Evolutionary conservation across 1,140 invertebrate genomes (phyloP).

Genomic region (Zaprionus ornatus): DNA sequence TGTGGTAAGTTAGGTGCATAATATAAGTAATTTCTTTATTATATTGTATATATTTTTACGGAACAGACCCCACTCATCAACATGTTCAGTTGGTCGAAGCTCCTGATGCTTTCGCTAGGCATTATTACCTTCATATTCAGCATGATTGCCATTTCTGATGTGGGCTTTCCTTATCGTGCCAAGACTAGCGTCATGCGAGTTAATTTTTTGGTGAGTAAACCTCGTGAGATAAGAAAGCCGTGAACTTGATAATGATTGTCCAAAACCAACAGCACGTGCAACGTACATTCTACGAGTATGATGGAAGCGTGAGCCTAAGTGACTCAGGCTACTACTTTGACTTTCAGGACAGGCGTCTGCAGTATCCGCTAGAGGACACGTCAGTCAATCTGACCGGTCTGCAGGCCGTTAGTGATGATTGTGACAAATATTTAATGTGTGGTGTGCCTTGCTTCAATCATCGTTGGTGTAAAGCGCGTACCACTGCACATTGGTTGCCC

Average conservation of each 20-base stretch:
- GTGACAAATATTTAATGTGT: conserved; percentile 88
- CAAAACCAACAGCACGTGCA: conserved; percentile 85
- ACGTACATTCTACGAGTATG: conserved; percentile 86
- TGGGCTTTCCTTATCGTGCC: conserved; percentile 91
- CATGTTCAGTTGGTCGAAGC: conserved; percentile 68
- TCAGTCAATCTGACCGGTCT: conserved; percentile 84
- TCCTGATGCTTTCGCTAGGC: conserved; percentile 66
- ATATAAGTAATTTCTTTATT: background rate
- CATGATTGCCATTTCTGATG: conserved; percentile 87
- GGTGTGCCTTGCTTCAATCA: conserved; percentile 90
- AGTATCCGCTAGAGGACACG: conserved; percentile 85
- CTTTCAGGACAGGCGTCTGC: conserved; percentile 89
- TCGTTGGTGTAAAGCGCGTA: conserved; percentile 61
- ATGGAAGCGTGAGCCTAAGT: conserved; percentile 85
- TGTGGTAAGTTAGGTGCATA: conserved; percentile 48
- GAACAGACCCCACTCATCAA: conserved; percentile 67
- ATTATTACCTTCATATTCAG: conserved; percentile 85
- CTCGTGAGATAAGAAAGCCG: background rate
- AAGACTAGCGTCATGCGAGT: conserved; percentile 88
- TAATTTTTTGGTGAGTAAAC: conserved; percentile 86
- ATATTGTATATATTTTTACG: background rate
- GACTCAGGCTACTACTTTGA: conserved; percentile 90
- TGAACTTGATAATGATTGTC: background rate
- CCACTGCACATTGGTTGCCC: conserved; percentile 53
- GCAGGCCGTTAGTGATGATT: conserved; percentile 86